A percentile compares a stretch with the other conserved stretches of the same genome.
Evolutionary conservation across 2,113 vertebrate genomes (phyloP).

Genomic region (Amblyopsis rosae): DNA sequence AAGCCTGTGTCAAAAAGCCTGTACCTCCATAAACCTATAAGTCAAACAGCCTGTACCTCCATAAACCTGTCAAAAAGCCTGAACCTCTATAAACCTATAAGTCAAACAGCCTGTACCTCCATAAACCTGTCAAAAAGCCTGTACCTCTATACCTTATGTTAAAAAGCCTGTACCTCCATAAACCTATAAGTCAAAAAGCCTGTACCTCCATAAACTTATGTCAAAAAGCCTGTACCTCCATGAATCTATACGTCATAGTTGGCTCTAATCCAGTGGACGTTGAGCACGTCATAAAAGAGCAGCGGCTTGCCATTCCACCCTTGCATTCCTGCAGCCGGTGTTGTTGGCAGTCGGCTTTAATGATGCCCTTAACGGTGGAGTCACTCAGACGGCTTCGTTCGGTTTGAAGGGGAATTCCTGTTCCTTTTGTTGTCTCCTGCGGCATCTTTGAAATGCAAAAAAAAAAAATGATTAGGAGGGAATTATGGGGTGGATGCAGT

Average conservation of each 20-base stretch:
- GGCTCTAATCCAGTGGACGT: constrained; percentile 64
- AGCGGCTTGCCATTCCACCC: constrained; percentile 27
- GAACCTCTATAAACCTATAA: too few relatives aligned
- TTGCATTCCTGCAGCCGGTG: constrained; percentile 43
- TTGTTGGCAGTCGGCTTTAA: constrained; percentile 49
- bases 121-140: too few relatives aligned
- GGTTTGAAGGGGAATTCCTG: constrained; percentile 58
- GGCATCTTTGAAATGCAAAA: constrained; percentile 57
- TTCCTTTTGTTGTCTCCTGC: constrained; percentile 57
- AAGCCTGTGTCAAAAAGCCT: too few relatives aligned
- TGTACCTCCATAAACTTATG: constrained; percentile 66
- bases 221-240: constrained; percentile 79
- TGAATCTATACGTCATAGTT: constrained; percentile 7
- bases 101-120: too few relatives aligned
- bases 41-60: too few relatives aligned
- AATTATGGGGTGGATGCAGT: constrained; percentile 31
- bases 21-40: not conserved
- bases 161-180: too few relatives aligned
- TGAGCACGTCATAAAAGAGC: constrained; percentile 50
- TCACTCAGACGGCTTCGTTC: constrained; percentile 52
- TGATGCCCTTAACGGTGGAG: constrained; percentile 48
- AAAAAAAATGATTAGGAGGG: constrained; percentile 18
- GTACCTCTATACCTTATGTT: constrained; percentile 56
- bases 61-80: too few relatives aligned
- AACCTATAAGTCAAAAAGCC: too few relatives aligned